Evolutionary conservation across 35 echinoderm and acorn worm species (phyloP), one percentile per base, ranked within the genome.

Genomic region (Strongylocentrotus purpuratus): DNA sequence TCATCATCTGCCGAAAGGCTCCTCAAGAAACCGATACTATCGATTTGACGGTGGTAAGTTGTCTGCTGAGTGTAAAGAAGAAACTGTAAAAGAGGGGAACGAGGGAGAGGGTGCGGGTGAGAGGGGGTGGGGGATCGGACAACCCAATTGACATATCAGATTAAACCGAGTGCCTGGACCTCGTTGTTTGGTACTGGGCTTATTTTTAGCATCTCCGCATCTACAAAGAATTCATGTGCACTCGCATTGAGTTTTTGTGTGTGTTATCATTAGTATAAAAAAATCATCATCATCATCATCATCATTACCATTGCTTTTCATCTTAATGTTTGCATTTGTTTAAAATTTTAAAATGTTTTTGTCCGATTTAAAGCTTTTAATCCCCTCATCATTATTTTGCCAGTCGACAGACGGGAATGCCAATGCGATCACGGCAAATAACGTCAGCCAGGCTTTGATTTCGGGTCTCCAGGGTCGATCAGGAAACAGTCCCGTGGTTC

Each of bases 21-120:
- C 32, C 17, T 4, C 45, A 95, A 59, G 85, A 48, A 50, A 25
- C 48, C 47, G 35, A 95, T 90, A 31, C 94, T 46, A 61, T 95
- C 55, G 70, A 50, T 33, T 46, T 95, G 28, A 89, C 94, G 11
- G 9, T 95, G 94, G 94, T 95, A 95, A 15, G 94, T 46, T 46
- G n/a, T 1, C 28, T 31, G 33, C 5, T 31, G 25, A 33, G 7
- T 86, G 28, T 33, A 33, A 2, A 86, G 12, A n/a, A 31, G 28
- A 1, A 22, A 20, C 4, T 86, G 28, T 9, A 5, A 86, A 31
- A 7, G 85, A n/a, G 9, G 33, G n/a, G 28, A 4, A 33, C 18
- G 32, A 85, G 15, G 70, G 15, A 85, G 0, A 85, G 4, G 85
- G 25, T 1, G 32, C 7, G 3, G 25, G 85, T 0, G 32, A 8